Percentiles rank a stretch among this genome's conserved stretches.
Evolutionary conservation across 2,888 invertebrate genomes (phyloP).

Genomic region (Drosophila aldrichi): DNA sequence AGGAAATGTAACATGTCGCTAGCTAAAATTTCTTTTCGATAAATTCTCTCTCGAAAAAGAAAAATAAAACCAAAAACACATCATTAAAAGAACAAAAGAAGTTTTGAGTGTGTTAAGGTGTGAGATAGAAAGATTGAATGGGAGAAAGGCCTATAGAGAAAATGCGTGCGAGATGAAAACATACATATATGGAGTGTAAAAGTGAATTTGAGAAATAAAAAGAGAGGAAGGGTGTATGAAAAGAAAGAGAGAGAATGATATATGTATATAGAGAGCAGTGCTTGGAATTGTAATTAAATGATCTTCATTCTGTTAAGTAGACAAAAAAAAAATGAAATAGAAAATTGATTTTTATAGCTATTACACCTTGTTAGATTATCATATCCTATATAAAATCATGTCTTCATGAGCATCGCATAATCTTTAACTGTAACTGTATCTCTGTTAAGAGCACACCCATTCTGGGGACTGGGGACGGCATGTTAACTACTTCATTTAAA

Average conservation of each 20-base stretch:
- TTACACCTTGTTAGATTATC: too few relatives aligned
- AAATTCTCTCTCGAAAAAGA: too few relatives aligned
- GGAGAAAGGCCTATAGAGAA: neutral
- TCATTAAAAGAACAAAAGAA: constrained; percentile 9
- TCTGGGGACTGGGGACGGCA: neutral
- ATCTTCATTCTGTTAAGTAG: too few relatives aligned
- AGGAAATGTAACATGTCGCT: neutral
- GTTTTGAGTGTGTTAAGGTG: neutral
- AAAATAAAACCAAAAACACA: neutral
- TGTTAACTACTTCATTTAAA: constrained; percentile 27
- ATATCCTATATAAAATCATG: too few relatives aligned
- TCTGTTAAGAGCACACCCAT: neutral
- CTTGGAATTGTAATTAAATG: too few relatives aligned
- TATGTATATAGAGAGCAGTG: too few relatives aligned
- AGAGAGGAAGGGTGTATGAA: neutral
- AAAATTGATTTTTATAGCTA: too few relatives aligned
- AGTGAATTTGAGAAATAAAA: neutral
- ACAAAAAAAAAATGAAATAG: too few relatives aligned
- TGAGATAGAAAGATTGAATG: neutral
- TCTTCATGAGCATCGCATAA: too few relatives aligned
- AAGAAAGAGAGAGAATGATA: neutral
- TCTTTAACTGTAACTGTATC: too few relatives aligned
- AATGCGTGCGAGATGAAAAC: neutral
- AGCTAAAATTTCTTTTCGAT: neutral
- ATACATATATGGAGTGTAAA: neutral